Evolutionary conservation across 2,797 vertebrate genomes (phyloP), one percentile per base, ranked within the genome.

Genomic region (Tinamus major): DNA sequence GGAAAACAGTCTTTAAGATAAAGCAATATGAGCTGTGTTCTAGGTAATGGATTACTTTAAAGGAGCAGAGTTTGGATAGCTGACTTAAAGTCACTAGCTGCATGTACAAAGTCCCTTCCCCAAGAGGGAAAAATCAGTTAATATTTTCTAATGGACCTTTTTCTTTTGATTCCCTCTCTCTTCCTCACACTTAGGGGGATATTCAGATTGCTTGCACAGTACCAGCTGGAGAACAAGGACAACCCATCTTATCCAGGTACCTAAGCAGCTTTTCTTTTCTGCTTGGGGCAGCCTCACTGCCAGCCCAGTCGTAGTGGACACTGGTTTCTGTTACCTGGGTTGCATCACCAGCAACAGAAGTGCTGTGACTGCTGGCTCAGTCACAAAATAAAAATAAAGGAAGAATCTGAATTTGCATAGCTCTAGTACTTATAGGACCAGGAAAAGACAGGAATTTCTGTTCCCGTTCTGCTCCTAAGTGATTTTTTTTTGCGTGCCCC

Each of bases 181-280:
- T 3, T 31, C 13, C 10, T 86, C 79, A 69, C 35, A 39, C 85
- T 49, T 96, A 99, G 99, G 94, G 99, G 99, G 33, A 99, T 99
- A 97, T 99, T 99, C 96, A 98, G 98, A 94, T 97, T 99, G 80
- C 97, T 99, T 96, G 99, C 98, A 79, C 98, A 98, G 95, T 98
- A 99, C 95, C 99, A 99, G 95, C 97, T 99, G 97, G 98, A 99
- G 89, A 99, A 99, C 97, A 98, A 98, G 96, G 99, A 99, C 94
- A 99, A 98, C 91, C 97, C 98, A 74, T 99, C 99, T 72, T 99
- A 99, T 44, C 95, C 98, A 96, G 99, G 99, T 98, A 48, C 9
- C 63, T 93, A 86, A 19, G 3, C 81, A 39, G 35, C 31, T 92
- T 80, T 90, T 86, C 39, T 78, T n/a, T 37, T n/a, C 39, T 93